phyloP scores from a whole-genome alignment of 2,888 invertebrate genomes.

The Ochropleura plecta region DNA sequence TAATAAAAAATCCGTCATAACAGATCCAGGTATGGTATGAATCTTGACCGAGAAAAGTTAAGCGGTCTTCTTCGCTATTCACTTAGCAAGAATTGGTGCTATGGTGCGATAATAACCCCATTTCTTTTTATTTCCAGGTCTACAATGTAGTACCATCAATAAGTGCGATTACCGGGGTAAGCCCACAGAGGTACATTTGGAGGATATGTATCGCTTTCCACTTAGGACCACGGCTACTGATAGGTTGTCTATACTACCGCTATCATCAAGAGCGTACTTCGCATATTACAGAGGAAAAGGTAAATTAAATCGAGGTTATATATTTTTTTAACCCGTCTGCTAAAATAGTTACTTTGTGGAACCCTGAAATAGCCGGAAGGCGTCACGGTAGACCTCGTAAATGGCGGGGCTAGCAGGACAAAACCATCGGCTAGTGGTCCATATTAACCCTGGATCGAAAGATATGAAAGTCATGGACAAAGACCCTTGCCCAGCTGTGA shows the following conservation, averaged over 20 bases:
- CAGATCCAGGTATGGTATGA: background rate
- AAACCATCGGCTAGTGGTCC: background rate
- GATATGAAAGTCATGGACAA: background rate
- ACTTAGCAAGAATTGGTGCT: background rate
- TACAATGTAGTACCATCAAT: constrained; percentile 98
- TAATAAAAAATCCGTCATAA: background rate
- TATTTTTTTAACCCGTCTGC: background rate
- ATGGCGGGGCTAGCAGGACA: background rate
- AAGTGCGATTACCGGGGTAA: constrained; percentile 98
- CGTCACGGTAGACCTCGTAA: background rate
- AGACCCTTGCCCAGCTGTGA: too few species aligned
- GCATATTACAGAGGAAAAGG: constrained; percentile 89
- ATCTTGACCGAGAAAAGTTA: background rate
- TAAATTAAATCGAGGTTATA: constrained; percentile 60
- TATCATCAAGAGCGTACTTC: constrained; percentile 94
- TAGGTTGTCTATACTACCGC: constrained; percentile 96
- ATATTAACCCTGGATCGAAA: background rate
- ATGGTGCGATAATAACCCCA: background rate
- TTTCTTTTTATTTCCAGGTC: constrained; percentile 91
- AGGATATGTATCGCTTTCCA: constrained; percentile 97
- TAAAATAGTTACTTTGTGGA: background rate
- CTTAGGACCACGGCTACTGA: constrained; percentile 96
- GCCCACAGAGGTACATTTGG: constrained; percentile 98
- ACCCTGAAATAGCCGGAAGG: background rate
- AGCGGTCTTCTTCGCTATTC: background rate